These are phyloP conservation scores for Malachius bipustulatus DNA, from an alignment of 2,888 invertebrate species.

Conservation along the genomic window DNA sequence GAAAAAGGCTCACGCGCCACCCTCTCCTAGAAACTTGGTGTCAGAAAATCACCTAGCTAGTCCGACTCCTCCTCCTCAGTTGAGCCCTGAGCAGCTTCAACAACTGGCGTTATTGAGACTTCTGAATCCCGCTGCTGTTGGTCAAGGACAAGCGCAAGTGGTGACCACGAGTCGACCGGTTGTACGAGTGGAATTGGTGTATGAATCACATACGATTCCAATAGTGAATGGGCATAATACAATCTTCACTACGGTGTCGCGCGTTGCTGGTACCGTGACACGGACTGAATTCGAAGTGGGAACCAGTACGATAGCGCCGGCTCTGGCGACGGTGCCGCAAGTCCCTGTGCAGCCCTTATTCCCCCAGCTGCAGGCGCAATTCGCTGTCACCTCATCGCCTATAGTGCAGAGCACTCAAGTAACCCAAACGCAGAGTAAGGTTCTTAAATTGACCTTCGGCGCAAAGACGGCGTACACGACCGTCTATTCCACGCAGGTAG, in stretches of 20 bases:
- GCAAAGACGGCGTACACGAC: constrained; percentile 83
- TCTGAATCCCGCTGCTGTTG: constrained; percentile 51
- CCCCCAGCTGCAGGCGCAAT: constrained; percentile 52
- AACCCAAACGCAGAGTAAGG: constrained; percentile 67
- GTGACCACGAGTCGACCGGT: constrained; percentile 71
- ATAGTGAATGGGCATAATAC: constrained; percentile 65
- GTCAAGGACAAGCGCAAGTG: constrained; percentile 52
- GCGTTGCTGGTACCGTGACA: constrained; percentile 63
- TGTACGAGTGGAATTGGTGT: constrained; percentile 63
- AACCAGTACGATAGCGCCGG: constrained; percentile 54
- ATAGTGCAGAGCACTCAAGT: constrained; percentile 69
- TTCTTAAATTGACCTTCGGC: constrained; percentile 79
- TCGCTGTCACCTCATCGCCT: constrained; percentile 66
- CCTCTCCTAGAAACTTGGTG: constrained; percentile 24
- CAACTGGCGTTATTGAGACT: constrained; percentile 62
- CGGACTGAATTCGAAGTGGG: constrained; percentile 69
- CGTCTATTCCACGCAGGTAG: constrained; percentile 68
- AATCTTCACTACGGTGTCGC: constrained; percentile 64
- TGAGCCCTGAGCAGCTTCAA: constrained; percentile 61
- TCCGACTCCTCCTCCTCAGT: constrained; percentile 39
- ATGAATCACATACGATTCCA: constrained; percentile 72
- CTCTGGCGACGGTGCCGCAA: constrained; percentile 36
- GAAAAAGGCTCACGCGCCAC: constrained; percentile 35
- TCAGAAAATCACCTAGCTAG: constrained; percentile 29
- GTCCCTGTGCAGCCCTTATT: constrained; percentile 36